Base-by-base conservation (phyloP, 1,140 invertebrate species). In the Cepaea nemoralis region DNA sequence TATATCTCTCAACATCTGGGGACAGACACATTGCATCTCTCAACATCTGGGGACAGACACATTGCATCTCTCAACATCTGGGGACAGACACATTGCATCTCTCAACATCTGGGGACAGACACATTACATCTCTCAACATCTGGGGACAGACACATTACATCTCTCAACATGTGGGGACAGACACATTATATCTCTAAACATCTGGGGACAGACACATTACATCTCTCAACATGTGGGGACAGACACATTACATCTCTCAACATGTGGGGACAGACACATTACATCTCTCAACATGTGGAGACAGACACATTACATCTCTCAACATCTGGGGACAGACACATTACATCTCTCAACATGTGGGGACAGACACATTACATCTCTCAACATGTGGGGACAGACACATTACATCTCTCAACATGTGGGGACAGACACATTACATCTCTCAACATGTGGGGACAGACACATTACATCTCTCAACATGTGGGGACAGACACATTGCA, bases 381-480 rank as follows among this genome's bases (percentile, higher is more conserved):
- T 93, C 82, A 97, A 92, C 86, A 95, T 85, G 89, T 91, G 89
- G 33, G 19, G 27, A 37, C 35, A 63, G 59, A 63, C n/a, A 31
- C 10, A 55, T 55, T 2, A 12, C 12, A 22, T n/a, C n/a, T 55
- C 24, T 22, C 50, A 69, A 69, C 27, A 69, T 12, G 16, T 40
- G 42, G n/a, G 14, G 14, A 10, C 27, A 31, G 10, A 42, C 8
- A 67, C 50, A 71, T 16, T n/a, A 45, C 6, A 45, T 45, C 6
- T 45, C 42, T 45, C 42, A 45, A 10, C 42, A 45, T 45, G 8
- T 45, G 42, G n/a, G n/a, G n/a, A n/a, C n/a, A n/a, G n/a, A n/a
- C n/a, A n/a, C 87, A 96, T 96, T 95, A 98, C 96, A 69, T 96
- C 94, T 8, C 92, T 93, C 82, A 97, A 92, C 86, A 95, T 85